These are phyloP conservation scores for Azorinus chamasolen DNA, from an alignment of 2,888 invertebrate genomes.

Conservation along the genomic window DNA sequence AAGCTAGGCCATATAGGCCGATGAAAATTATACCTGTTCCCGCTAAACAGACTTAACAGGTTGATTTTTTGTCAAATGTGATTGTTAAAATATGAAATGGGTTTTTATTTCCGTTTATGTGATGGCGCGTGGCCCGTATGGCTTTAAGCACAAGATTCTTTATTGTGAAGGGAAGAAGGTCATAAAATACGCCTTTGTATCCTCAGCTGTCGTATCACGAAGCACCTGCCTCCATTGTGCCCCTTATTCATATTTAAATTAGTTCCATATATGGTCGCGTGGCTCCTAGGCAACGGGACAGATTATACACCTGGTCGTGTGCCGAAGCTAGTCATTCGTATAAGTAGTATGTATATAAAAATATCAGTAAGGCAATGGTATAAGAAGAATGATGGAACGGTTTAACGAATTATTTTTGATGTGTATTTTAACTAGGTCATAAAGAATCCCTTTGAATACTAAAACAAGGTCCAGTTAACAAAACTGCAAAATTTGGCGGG, in stretches of 20 bases:
- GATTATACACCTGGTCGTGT: constrained; percentile 65
- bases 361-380: too few relatives aligned
- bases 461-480: too few relatives aligned
- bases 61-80: too few relatives aligned
- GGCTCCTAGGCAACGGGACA: constrained; percentile 64
- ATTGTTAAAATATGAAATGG: constrained; percentile 4
- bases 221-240: constrained; percentile 63
- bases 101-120: constrained; percentile 35
- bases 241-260: constrained; percentile 71
- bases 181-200: constrained; percentile 61
- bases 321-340: constrained; percentile 20
- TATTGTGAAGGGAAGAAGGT: constrained; percentile 36
- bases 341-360: too few relatives aligned
- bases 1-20: too few relatives aligned
- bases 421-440: too few relatives aligned
- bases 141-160: not conserved
- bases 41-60: too few relatives aligned
- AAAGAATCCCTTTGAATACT: too few relatives aligned
- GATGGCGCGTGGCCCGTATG: constrained; percentile 41
- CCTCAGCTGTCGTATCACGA: constrained; percentile 60
- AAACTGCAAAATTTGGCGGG: constrained; percentile 57
- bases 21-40: too few relatives aligned
- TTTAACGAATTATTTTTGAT: too few relatives aligned
- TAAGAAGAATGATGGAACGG: too few relatives aligned
- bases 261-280: constrained; percentile 75